Conservation (phyloP, 2,797 vertebrate genomes). For the Chloroceryle inda region DNA sequence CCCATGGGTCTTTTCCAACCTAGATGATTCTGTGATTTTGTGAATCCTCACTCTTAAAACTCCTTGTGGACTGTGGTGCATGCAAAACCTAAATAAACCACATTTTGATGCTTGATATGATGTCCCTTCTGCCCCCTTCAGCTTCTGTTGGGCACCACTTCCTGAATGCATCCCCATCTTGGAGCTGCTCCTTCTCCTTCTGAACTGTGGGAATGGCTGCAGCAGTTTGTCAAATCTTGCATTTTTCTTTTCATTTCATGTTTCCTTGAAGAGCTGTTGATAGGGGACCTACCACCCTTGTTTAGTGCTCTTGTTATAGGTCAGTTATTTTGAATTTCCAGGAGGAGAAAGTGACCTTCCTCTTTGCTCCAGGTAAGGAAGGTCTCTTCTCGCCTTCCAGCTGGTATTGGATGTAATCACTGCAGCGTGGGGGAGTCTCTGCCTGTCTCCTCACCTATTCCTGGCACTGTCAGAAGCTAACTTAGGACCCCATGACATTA, state of each 20-base stretch:
- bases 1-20: too few species aligned
- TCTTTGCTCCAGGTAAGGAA: background rate
- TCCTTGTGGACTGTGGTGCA: background rate
- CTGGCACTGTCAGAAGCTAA: background rate
- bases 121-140: background rate
- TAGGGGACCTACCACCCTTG: background rate
- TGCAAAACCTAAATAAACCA: background rate
- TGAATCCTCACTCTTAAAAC: background rate
- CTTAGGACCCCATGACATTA: background rate
- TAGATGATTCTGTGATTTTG: too few species aligned
- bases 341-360: background rate
- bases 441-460: background rate
- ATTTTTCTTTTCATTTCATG: background rate
- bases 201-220: background rate
- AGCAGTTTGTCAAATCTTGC: background rate
- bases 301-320: background rate
- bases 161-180: background rate
- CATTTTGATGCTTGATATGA: background rate
- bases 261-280: background rate
- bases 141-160: background rate
- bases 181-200: background rate
- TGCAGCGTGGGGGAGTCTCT: fast-evolving
- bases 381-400: background rate
- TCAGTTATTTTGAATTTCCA: background rate
- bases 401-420: background rate